Evolutionary conservation across 2,113 vertebrate species (phyloP), one percentile per base, ranked within the genome.

Genomic region (Brienomyrus brachyistius): DNA sequence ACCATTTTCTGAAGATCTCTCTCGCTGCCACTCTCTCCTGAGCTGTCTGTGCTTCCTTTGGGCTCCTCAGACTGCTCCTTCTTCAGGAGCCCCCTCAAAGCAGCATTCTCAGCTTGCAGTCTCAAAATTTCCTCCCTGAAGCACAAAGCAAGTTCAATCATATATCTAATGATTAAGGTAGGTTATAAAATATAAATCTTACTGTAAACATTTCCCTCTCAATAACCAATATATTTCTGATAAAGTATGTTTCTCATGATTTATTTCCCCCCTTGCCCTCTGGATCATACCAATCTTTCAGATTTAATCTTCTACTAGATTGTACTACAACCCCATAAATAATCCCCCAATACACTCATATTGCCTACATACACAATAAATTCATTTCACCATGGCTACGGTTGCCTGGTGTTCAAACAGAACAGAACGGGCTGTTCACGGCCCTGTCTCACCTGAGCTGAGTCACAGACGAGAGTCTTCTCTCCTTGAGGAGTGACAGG

Each of bases 401-500:
- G 2, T 1, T 23, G 21, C 8, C 56, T 8, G 1, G 6, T n/a
- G 23, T n/a, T 62, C 21, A n/a, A 35, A 74, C n/a, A 74, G 66
- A 31, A 31, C 3, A 35, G 27, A 70, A 11, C 27, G 13, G 66
- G 27, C n/a, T 31, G 66, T 10, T 74, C 5, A 40, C 6, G 35
- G 74, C 15, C 35, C 35, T 2, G 35, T 80, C 93, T 93, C 92
- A 99, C 98, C 96, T 96, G 82, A 97, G 95, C 51, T 96, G 96
- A 89, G 93, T 94, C 5, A 94, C 91, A 56, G 94, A 94, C 21
- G 92, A 77, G 5, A 90, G 92, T 85, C 94, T 93, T 93, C 94
- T 96, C 89, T 96, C 96, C 47, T 87, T 89, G 88, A 95, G 91
- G 86, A 96, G 93, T 45, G 94, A 94, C 74, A 91, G 85, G 21